A percentile compares a stretch with the other conserved stretches of the same genome.
Conservation (phyloP, 2,797 vertebrate species). For the Microctenopoma lineatum region DNA sequence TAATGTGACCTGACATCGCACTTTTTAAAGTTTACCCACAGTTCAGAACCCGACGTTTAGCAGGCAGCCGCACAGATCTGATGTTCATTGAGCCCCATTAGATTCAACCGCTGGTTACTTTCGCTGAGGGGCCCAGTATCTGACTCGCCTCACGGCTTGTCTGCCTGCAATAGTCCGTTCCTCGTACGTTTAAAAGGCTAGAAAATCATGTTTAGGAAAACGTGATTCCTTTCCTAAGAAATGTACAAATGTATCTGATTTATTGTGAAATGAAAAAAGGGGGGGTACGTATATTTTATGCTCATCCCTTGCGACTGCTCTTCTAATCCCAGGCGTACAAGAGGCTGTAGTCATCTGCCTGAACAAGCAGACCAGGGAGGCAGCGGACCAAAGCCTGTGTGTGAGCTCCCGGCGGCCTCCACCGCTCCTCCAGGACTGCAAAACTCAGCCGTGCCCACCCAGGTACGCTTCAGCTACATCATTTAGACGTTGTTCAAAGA, state of each 20-base stretch:
- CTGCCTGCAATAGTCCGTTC: conserved; percentile 22
- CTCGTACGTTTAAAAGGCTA: background rate
- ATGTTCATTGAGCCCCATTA: conserved; percentile 25
- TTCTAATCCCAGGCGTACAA: conserved; percentile 87
- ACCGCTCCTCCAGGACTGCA: conserved; percentile 90
- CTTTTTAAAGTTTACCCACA: conserved; percentile 43
- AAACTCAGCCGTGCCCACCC: conserved; percentile 90
- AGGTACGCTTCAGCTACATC: conserved; percentile 80
- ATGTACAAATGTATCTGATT: background rate
- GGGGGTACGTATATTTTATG: background rate
- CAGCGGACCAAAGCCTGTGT: conserved; percentile 86
- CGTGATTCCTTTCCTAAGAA: too few relatives aligned
- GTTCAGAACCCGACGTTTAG: conserved; percentile 13
- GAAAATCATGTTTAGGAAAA: too few relatives aligned
- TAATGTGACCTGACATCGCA: conserved; percentile 54
- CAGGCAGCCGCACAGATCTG: conserved; percentile 11
- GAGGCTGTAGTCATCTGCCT: conserved; percentile 94
- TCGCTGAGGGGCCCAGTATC: conserved; percentile 20
- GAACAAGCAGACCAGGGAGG: conserved; percentile 93
- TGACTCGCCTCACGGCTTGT: conserved; percentile 10
- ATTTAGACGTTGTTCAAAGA: conserved; percentile 30
- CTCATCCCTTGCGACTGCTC: too few relatives aligned
- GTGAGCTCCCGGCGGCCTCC: conserved; percentile 89
- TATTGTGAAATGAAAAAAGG: background rate
- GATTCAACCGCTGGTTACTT: conserved; percentile 17